Percentiles rank a stretch among this genome's conserved stretches.
phyloP scores from a whole-genome alignment of 1,140 invertebrate genomes.

The Leptopilina clavipes region DNA sequence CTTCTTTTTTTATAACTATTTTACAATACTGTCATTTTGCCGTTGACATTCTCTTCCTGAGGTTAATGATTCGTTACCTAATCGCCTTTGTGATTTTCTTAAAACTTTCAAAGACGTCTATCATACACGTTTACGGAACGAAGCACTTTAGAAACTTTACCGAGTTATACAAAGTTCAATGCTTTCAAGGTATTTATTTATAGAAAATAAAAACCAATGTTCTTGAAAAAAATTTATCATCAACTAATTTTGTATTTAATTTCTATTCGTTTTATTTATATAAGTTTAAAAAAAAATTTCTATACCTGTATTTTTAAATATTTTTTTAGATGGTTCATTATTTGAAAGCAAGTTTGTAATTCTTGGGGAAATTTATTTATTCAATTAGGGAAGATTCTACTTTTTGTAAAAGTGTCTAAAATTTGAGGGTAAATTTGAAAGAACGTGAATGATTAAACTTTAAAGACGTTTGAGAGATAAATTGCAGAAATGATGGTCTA shows the following conservation, averaged over 20 bases:
- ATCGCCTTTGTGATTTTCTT: not conserved
- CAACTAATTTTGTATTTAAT: too few relatives aligned
- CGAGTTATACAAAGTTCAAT: constrained; percentile 6
- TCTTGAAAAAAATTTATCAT: not conserved
- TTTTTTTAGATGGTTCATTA: too few relatives aligned
- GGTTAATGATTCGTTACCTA: not conserved
- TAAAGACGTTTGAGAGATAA: not conserved
- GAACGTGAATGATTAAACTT: not conserved
- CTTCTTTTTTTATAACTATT: not conserved
- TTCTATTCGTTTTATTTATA: too few relatives aligned
- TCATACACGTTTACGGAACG: not conserved
- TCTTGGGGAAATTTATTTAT: too few relatives aligned
- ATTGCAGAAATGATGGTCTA: not conserved
- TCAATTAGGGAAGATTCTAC: too few relatives aligned
- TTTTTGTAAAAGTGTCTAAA: too few relatives aligned
- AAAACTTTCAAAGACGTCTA: constrained; percentile 3
- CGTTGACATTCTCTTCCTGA: not conserved
- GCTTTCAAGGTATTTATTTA: constrained; percentile 1
- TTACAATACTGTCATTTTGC: not conserved
- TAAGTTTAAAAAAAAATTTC: too few relatives aligned
- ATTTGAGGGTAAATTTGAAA: not conserved
- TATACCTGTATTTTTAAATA: too few relatives aligned
- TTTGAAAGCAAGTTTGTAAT: too few relatives aligned
- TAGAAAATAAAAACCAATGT: not conserved
- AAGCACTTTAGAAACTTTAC: constrained; percentile 6